Evolutionary conservation across 64 coral and sea anemone species (phyloP), one percentile per base, ranked within the genome.

Genomic region (Catalaphyllia jardinei): DNA sequence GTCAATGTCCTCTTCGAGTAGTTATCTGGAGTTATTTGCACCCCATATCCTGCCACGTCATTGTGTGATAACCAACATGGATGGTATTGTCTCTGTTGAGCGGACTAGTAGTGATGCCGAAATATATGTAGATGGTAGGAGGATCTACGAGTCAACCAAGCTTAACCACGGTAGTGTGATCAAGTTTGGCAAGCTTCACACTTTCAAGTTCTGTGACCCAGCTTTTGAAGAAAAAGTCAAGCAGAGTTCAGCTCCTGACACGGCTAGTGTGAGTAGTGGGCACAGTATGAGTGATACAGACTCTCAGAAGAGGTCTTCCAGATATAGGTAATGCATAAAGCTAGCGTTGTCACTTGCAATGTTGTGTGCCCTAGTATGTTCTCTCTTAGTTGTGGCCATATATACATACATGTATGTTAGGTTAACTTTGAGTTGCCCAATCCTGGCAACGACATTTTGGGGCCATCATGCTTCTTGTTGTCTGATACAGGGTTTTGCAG

Each of bases 41-140:
- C 88, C 95, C 30, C 89, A 94, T 14, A 81, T 97, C 10, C 92
- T 97, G 5, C 95, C 88, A 7, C 95, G 95, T 6, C 95, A 97
- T 35, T 97, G 95, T 79, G 95, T 97, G 4, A 85, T 97, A 24
- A 97, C 91, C 8, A 97, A 97, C 33, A 93, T 91, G 88, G 95
- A 97, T 76, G 91, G 95, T 0, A 71, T 89, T 15, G 92, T 97
- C 14, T 93, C 95, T 19, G 86, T 97, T 18, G 93, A 92, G 14
- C 91, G 91, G 19, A 91, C 90, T 52, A 83, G 75, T 12, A 85
- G 91, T 50, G 91, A 97, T 84, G 95, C 95, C 10, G 95, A 93
- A 52, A 89, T 97, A 15, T 83, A 75, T 10, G 88, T 93, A 8
- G 90, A 97, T 65, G 92, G 89, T 24, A 97, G 87, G 35, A 87